Base-by-base conservation (phyloP, 1,140 invertebrate genomes). In the Tenebrio molitor region DNA sequence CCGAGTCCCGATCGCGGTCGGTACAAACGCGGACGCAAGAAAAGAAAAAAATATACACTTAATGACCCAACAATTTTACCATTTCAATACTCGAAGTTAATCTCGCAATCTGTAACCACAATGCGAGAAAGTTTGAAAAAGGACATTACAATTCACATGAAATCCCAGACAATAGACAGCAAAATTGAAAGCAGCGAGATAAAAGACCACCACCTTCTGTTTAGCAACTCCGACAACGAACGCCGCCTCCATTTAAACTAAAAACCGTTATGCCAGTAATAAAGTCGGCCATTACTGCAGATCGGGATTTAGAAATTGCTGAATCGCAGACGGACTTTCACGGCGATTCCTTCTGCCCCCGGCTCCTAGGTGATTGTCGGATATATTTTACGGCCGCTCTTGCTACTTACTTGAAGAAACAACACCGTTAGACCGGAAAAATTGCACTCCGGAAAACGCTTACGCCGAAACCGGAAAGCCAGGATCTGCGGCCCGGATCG, bases 81-180 rank as follows among this genome's bases (percentile, higher is more conserved):
- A 14, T 58, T 29, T 25, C 50, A 29, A 58, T 29, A 29, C 50
- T 8, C 1, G 29, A 25, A 58, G 50, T 29, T 58, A 58, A 58
- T 58, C 50, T 58, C 50, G 10, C 50, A 58, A 58, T 58, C 50
- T 58, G 50, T 58, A 58, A 34, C 50, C 50, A 58, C 50, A 58
- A 58, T 58, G 23, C 50, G 50, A 53, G 50, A 58, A 58, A 58
- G 50, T 58, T 58, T 58, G 50, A 58, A 58, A 58, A 58, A 58
- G 50, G 50, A 58, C 50, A 58, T 58, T 58, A 58, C 50, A 58
- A 25, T 58, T 58, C 50, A 58, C 50, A 58, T 58, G 50, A 58
- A 53, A 25, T 33, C 50, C 23, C 50, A 58, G 29, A 58, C 50
- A 58, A 58, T 58, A 29, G 50, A 33, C 50, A 58, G 50, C 50